Evolutionary conservation across 2,888 invertebrate species (phyloP), one percentile per base, ranked within the genome.

Genomic region (Drepanosiphum platanoidis): DNA sequence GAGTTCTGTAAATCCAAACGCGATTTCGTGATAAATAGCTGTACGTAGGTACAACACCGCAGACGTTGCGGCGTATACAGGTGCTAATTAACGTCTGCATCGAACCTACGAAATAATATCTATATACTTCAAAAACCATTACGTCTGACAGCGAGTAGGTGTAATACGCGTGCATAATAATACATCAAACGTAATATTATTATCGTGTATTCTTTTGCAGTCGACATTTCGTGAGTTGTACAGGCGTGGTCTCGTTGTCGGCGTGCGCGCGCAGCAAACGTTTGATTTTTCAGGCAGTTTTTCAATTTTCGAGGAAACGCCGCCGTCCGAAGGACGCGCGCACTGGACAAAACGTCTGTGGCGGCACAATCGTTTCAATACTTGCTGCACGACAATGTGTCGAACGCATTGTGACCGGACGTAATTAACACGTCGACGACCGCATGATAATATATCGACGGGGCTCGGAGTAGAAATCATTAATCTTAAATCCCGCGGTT

Each of bases 141-240:
- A 52, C 27, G 18, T 68, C 46, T 79, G 79, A 79, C 79, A 68
- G 79, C 68, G 46, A 68, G 79, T 79, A 79, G 79, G 79, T 68
- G 68, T 78, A 66, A 78, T 61, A 36, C 36, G 39, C 18, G 3
- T 61, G 36, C 13, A 39, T 66, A 3, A 77, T 77, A n/a, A 13
- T 52, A 18, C 52, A 22, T 22, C 7, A 58, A 58, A 75, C 34
- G n/a, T 39, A 9, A 39, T 39, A 39, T 7, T 39, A 39, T 39
- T 39, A 52, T 22, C 3, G 22, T 5, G 52, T n/a, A n/a, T 22
- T 18, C 18, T 52, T 18, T 22, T 2, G 52, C n/a, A n/a, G n/a
- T 52, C 18, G 52, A 52, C 52, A 22, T 52, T 52, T 3, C 18
- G n/a, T n/a, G n/a, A n/a, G n/a, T n/a, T n/a, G n/a, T n/a, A n/a